Conservation (phyloP, 2,888 invertebrate genomes). For the Melanophora roralis region DNA sequence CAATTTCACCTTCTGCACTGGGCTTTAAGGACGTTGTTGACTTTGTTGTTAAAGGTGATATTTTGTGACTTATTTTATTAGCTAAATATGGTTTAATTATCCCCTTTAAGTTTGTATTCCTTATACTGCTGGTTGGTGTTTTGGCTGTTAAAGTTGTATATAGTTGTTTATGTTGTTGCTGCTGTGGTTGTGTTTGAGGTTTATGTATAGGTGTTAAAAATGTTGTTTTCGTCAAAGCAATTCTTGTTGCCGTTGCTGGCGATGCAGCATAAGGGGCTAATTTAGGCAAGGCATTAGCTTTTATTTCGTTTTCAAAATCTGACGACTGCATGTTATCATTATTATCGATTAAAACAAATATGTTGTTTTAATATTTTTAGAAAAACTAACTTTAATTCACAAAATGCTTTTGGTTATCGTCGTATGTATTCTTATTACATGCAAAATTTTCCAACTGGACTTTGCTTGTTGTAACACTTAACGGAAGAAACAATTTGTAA, state of each 20-base stretch:
- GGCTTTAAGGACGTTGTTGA: neutral
- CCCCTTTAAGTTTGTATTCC: constrained; percentile 42
- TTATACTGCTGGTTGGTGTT: constrained; percentile 16
- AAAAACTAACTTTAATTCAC: constrained; percentile 32
- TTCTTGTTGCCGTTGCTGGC: constrained; percentile 30
- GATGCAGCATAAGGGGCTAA: constrained; percentile 3
- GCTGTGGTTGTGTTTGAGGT: constrained; percentile 4
- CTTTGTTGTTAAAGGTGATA: neutral
- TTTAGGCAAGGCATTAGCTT: constrained; percentile 44
- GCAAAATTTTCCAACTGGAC: constrained; percentile 9
- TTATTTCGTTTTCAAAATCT: constrained; percentile 54
- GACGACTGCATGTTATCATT: constrained; percentile 56
- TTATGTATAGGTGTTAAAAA: constrained; percentile 56
- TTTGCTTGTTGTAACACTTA: no score
- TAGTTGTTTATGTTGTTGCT: constrained; percentile 37
- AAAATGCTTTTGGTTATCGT: neutral
- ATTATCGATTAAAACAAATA: constrained; percentile 19
- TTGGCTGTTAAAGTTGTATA: constrained; percentile 56
- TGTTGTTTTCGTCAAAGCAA: constrained; percentile 57
- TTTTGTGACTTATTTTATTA: neutral
- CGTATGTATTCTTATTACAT: constrained; percentile 14
- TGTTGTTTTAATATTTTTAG: constrained; percentile 1
- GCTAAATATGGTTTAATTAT: constrained; percentile 31
- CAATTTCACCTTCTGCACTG: neutral
- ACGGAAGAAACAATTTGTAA: no score